Conservation (phyloP, 2,113 vertebrate species). For the Dipodomys ordii region DNA sequence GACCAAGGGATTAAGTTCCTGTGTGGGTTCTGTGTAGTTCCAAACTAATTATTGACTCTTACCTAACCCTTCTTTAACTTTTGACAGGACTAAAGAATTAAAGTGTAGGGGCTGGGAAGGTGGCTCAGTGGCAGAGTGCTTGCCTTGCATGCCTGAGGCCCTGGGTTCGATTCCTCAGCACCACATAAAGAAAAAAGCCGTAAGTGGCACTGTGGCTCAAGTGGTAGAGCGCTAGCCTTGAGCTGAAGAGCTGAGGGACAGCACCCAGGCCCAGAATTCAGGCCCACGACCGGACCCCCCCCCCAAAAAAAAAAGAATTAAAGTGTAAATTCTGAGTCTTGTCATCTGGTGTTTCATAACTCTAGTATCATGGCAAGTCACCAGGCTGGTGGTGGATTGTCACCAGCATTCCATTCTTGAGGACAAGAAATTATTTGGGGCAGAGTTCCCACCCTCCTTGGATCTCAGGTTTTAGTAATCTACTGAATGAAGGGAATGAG, state of each 20-base stretch:
- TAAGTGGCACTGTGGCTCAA: too few species aligned
- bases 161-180: too few species aligned
- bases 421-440: not conserved
- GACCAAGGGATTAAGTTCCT: not conserved
- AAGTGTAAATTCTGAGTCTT: not conserved
- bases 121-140: too few species aligned
- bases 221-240: too few species aligned
- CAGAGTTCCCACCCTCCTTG: not conserved
- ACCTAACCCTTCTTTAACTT: not conserved
- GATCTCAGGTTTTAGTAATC: not conserved
- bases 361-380: not conserved
- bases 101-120: too few species aligned
- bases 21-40: not conserved
- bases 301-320: not conserved
- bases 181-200: too few species aligned
- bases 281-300: too few species aligned
- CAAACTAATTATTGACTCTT: not conserved
- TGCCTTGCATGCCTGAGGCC: too few species aligned
- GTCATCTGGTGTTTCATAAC: not conserved
- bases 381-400: not conserved
- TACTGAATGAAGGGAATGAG: constrained; percentile 15
- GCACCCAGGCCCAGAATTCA: too few species aligned
- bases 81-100: not conserved
- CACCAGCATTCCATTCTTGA: not conserved
- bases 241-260: too few species aligned